Base-by-base conservation (phyloP, 2,888 invertebrate genomes). In the Platycnemis pennipes region DNA sequence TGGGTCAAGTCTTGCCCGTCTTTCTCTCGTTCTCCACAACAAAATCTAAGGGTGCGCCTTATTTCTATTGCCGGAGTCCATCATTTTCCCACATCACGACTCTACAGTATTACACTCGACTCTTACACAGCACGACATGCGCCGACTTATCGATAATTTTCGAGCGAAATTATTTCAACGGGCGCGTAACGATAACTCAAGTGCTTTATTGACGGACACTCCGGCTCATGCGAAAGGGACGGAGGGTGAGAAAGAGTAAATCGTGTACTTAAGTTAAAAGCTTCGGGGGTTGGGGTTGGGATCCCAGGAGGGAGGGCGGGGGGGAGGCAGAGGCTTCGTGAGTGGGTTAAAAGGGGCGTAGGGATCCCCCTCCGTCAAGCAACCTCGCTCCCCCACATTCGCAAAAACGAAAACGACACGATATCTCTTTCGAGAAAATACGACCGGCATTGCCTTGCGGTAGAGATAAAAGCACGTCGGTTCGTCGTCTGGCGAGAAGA, bases 341-440 rank as follows among this genome's bases (percentile, higher is more conserved):
- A 26, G 63, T 31, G 88, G 42, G 42, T 42, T 0, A 26, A n/a
- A 88, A n/a, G 13, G 49, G 77, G 77, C 77, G 77, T 77, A 69
- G 69, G 91, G 69, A 44, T 37, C 89, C 46, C 44, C 45, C n/a
- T 46, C 26, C 46, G 19, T 16, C 46, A 22, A 0, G n/a, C 87
- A 0, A 26, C 56, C 42, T 91, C 91, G 13, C 87, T 87, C 46
- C 89, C 53, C 89, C 31, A 42, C 89, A 89, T 91, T 63, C 44
- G 91, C 91, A 91, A 91, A 91, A 91, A 91, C 91, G 63, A 91
- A 91, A 91, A 91, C 56, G 91, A 91, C 91, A 91, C 91, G 56
- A 91, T 91, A 91, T 91, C 63, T 63, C 91, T 91, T 91, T 91
- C 91, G 44, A 91, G 91, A 91, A 91, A 91, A 63, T 91, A 91